Conservation (phyloP, 2,113 vertebrate genomes). For the Nannobrachium achirus region DNA sequence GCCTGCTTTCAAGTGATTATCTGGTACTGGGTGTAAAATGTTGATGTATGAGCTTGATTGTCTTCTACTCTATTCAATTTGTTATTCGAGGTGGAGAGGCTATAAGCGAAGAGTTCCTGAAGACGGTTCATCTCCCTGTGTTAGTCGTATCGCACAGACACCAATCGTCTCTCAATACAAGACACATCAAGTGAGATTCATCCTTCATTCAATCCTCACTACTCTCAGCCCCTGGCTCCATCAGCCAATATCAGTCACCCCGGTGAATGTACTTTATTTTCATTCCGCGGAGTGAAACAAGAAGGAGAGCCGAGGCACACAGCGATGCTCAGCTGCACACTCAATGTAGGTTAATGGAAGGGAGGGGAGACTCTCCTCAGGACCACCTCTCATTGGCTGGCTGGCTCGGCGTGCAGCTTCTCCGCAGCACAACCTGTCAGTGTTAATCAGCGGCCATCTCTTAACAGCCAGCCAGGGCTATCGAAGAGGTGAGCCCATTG, state of each 20-base stretch:
- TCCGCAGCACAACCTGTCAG: constrained; percentile 88
- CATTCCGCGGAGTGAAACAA: constrained; percentile 78
- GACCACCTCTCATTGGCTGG: constrained; percentile 79
- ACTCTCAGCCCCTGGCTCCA: not conserved
- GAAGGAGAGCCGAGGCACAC: constrained; percentile 76
- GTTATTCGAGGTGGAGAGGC: constrained; percentile 12
- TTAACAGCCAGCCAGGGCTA: constrained; percentile 89
- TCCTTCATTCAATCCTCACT: not conserved
- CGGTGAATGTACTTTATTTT: constrained; percentile 51
- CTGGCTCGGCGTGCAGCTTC: constrained; percentile 70
- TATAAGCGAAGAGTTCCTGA: not conserved
- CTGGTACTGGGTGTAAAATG: not conserved
- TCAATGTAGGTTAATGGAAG: constrained; percentile 82
- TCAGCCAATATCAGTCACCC: constrained; percentile 21
- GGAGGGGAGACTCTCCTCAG: constrained; percentile 67
- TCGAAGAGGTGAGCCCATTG: constrained; percentile 90
- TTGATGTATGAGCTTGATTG: constrained; percentile 31
- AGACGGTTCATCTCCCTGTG: not conserved
- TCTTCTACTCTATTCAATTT: constrained; percentile 13
- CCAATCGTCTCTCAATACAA: constrained; percentile 5
- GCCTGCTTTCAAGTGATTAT: constrained; percentile 19
- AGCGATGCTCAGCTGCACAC: constrained; percentile 86
- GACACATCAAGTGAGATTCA: constrained; percentile 4
- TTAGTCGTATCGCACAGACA: constrained; percentile 6
- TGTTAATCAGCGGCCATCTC: constrained; percentile 93